Evolutionary conservation across 2,888 invertebrate genomes (phyloP).

Genomic region (Lycophotia porphyrea): DNA sequence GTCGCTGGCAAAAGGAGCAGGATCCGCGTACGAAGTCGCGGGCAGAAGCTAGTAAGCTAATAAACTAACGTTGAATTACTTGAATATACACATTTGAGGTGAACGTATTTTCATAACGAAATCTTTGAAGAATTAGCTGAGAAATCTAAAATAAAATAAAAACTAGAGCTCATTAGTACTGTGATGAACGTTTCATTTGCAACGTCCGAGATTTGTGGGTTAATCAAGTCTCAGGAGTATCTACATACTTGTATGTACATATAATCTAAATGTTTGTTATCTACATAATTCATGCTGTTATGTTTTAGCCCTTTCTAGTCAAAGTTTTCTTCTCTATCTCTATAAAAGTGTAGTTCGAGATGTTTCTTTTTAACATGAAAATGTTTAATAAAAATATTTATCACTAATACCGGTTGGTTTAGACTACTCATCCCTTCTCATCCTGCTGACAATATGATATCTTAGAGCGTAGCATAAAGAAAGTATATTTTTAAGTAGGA

Average conservation of each 20-base stretch:
- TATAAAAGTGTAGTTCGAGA: background rate
- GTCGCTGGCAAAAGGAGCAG: no score
- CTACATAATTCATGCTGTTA: background rate
- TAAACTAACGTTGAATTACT: conserved; percentile 21
- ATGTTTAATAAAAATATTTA: background rate
- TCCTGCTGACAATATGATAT: background rate
- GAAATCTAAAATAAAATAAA: background rate
- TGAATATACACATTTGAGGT: conserved; percentile 23
- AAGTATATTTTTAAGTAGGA: background rate
- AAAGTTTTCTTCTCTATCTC: background rate
- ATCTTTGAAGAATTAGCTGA: conserved; percentile 1
- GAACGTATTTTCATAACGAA: conserved; percentile 22
- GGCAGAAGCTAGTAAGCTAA: conserved; percentile 24
- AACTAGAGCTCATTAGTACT: conserved; percentile 7
- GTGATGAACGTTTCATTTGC: conserved; percentile 28
- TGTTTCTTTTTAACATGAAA: background rate
- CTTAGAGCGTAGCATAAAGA: background rate
- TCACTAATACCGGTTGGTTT: background rate
- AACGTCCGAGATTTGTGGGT: conserved; percentile 3
- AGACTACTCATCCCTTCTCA: background rate
- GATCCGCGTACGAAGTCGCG: no score
- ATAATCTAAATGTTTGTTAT: background rate
- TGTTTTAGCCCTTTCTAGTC: background rate
- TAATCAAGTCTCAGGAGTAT: background rate
- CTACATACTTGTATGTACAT: background rate